Conservation (phyloP, 2,113 vertebrate species). For the Anhinga anhinga region DNA sequence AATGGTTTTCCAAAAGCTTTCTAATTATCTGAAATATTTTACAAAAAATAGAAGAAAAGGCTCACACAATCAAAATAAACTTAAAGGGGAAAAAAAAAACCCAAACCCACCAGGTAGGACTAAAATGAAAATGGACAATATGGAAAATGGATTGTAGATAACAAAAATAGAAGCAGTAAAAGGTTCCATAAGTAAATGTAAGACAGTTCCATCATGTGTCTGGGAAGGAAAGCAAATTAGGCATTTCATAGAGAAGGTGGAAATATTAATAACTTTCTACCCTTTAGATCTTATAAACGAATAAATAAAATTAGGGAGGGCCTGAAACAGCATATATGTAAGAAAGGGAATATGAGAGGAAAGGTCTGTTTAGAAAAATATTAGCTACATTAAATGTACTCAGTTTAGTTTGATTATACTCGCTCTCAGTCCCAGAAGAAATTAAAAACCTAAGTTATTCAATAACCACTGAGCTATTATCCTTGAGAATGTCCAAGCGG, state of each 20-base stretch:
- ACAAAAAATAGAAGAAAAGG: not conserved
- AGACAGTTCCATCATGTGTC: not conserved
- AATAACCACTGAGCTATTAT: not conserved
- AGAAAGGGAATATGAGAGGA: not conserved
- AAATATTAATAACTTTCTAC: not conserved
- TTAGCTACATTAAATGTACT: not conserved
- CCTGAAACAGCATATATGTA: not conserved
- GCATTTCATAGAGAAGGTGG: not conserved
- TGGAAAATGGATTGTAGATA: not conserved
- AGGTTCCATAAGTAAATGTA: not conserved
- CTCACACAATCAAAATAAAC: not conserved
- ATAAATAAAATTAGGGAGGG: not conserved
- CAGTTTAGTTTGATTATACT: not conserved
- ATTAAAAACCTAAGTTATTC: not conserved
- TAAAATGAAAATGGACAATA: not conserved
- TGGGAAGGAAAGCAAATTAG: not conserved
- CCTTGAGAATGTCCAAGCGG: not conserved
- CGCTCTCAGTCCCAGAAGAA: not conserved
- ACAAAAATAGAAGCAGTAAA: not conserved
- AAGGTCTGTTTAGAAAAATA: not conserved
- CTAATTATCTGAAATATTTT: not conserved
- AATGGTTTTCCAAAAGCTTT: not conserved
- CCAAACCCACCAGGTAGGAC: not conserved
- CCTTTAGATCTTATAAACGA: not conserved
- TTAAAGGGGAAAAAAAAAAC: not conserved